Evolutionary conservation across 2,888 invertebrate genomes (phyloP).

Genomic region (Cryptus viduatorius): DNA sequence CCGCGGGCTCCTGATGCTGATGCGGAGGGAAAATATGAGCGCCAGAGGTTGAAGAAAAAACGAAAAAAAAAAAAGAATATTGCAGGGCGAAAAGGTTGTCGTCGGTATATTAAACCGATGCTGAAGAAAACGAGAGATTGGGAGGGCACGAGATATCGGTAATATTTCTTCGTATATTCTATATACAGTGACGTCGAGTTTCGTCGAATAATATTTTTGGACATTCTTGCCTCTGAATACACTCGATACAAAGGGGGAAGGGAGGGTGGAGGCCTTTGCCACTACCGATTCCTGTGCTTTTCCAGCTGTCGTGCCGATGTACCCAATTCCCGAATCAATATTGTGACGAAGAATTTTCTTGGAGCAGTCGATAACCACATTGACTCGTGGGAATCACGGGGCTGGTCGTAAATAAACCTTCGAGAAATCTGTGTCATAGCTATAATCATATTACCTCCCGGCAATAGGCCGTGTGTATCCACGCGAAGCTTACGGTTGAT

Average conservation of each 20-base stretch:
- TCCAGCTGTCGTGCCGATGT: neutral
- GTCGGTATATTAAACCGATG: slow-evolving; percentile 16
- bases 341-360: neutral
- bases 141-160: slow-evolving; percentile 18
- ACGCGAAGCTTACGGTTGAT: slow-evolving; percentile 14
- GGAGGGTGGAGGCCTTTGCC: neutral
- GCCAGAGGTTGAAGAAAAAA: neutral
- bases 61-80: neutral
- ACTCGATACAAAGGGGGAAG: neutral
- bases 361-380: neutral
- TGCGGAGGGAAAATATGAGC: slow-evolving; percentile 19
- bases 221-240: slow-evolving; percentile 9
- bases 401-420: neutral
- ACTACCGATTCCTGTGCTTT: neutral
- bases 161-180: slow-evolving; percentile 16
- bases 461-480: slow-evolving; percentile 1
- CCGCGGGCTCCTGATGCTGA: neutral
- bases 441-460: neutral
- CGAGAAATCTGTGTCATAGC: slow-evolving; percentile 23
- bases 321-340: slow-evolving; percentile 1
- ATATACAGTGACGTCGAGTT: neutral
- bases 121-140: neutral
- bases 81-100: slow-evolving; percentile 3
- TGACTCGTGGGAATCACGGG: slow-evolving; percentile 2
- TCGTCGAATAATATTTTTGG: slow-evolving; percentile 24